A percentile compares a stretch with the other conserved stretches of the same genome.
These are phyloP conservation scores for Oligia strigilis DNA, from an alignment of 2,888 invertebrate genomes.

Conservation along the genomic window DNA sequence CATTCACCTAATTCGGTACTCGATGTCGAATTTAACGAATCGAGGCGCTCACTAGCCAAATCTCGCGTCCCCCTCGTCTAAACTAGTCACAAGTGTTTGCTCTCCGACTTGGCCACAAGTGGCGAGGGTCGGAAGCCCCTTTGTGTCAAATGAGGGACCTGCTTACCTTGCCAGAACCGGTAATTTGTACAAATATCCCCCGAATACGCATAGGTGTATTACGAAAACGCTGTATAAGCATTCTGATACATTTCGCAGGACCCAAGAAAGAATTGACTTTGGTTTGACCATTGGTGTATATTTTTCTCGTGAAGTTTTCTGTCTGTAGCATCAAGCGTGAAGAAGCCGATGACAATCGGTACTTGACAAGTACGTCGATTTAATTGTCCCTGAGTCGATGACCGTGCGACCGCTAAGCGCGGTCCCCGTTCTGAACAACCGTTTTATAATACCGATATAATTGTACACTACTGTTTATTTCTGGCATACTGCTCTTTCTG, in stretches of 20 bases:
- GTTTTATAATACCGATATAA: constrained; percentile 59
- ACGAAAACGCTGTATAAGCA: constrained; percentile 58
- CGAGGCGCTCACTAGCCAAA: constrained; percentile 70
- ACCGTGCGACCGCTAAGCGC: constrained; percentile 82
- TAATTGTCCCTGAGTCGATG: constrained; percentile 86
- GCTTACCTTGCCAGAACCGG: constrained; percentile 78
- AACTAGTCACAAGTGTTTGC: constrained; percentile 81
- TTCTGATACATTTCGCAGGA: constrained; percentile 32
- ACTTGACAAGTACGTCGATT: constrained; percentile 78
- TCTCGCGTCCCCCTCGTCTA: constrained; percentile 75
- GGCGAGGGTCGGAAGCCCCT: constrained; percentile 80
- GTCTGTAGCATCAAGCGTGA: constrained; percentile 54
- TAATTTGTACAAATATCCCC: constrained; percentile 82
- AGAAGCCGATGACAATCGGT: constrained; percentile 66
- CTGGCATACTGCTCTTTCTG: constrained; percentile 25
- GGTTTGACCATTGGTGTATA: neutral
- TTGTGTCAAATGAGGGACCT: constrained; percentile 76
- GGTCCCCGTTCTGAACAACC: constrained; percentile 65
- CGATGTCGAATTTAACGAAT: constrained; percentile 54
- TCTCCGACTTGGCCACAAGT: constrained; percentile 80
- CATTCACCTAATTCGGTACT: constrained; percentile 45
- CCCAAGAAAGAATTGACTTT: constrained; percentile 24
- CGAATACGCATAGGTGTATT: constrained; percentile 40
- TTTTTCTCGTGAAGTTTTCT: constrained; percentile 20
- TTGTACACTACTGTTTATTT: constrained; percentile 48